These are phyloP conservation scores for Dichetophora obliterata DNA, from an alignment of 2,888 invertebrate species.

Conservation along the genomic window DNA sequence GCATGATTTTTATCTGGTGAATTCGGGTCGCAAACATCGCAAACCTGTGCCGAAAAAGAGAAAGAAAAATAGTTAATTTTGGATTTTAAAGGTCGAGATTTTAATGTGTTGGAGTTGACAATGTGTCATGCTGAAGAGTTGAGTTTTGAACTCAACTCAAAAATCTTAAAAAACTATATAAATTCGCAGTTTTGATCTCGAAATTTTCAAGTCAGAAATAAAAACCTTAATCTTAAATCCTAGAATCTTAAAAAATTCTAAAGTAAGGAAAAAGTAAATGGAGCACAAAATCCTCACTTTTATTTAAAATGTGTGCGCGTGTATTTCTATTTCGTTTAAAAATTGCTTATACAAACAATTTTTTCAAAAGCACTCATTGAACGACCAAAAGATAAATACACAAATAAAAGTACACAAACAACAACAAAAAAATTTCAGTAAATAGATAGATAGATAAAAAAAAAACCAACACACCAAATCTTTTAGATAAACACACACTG, in stretches of 20 bases:
- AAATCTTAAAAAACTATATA: neutral
- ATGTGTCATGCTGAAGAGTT: neutral
- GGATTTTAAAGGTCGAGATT: neutral
- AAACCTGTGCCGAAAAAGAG: conserved; percentile 76
- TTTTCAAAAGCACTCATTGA: neutral
- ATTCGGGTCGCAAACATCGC: conserved; percentile 89
- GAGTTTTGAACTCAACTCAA: too few species aligned
- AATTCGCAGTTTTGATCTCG: too few species aligned
- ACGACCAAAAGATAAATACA: neutral
- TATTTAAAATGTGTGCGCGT: conserved; percentile 25
- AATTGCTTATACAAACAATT: conserved; percentile 34
- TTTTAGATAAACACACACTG: conserved; percentile 38
- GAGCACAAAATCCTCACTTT: conserved; percentile 26
- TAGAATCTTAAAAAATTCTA: too few species aligned
- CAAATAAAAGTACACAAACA: conserved; percentile 17
- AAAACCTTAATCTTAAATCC: too few species aligned
- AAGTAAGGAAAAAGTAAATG: neutral
- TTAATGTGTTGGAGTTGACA: too few species aligned
- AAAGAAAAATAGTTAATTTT: conserved; percentile 19
- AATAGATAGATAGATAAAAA: conserved; percentile 19
- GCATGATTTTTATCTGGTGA: conserved; percentile 85
- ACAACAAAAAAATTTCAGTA: conserved; percentile 12
- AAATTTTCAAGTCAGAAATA: too few species aligned
- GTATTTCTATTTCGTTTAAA: conserved; percentile 25
- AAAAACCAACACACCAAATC: conserved; percentile 8